phyloP scores from a whole-genome alignment of 1,140 invertebrate genomes.

The Tetraneura akinire region DNA sequence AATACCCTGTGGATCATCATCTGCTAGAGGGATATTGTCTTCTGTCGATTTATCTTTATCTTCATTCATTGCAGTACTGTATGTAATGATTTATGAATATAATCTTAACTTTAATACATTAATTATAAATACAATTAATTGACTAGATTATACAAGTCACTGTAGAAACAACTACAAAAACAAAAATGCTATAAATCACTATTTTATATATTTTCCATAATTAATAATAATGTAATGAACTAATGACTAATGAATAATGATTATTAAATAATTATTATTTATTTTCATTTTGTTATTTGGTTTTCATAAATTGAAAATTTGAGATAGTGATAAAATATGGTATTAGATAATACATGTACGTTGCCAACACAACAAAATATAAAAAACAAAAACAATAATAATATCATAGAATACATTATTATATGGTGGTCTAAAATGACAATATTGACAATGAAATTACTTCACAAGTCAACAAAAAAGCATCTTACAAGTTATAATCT shows the following conservation, averaged over 20 bases:
- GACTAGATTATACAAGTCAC: not conserved
- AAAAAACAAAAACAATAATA: constrained; percentile 22
- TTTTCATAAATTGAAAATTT: no score
- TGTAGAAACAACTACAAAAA: not conserved
- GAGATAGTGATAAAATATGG: not conserved
- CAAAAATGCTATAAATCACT: not conserved
- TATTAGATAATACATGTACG: not conserved
- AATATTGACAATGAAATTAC: constrained; percentile 18
- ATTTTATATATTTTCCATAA: no score
- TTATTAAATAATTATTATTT: no score
- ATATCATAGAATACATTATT: not conserved
- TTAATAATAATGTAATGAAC: no score
- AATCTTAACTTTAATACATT: not conserved
- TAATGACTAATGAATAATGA: no score
- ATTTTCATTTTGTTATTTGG: no score
- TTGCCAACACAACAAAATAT: constrained; percentile 20
- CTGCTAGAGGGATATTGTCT: constrained; percentile 79
- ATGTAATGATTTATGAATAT: constrained; percentile 1
- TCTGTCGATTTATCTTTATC: constrained; percentile 23
- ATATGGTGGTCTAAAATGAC: not conserved
- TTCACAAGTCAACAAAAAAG: not conserved
- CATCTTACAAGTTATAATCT: no score
- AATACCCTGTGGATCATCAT: constrained; percentile 85
- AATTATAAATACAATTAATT: not conserved
- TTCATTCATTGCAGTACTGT: constrained; percentile 17